Evolutionary conservation across 2,888 invertebrate species (phyloP).

Genomic region (Himalopsyche japonica): DNA sequence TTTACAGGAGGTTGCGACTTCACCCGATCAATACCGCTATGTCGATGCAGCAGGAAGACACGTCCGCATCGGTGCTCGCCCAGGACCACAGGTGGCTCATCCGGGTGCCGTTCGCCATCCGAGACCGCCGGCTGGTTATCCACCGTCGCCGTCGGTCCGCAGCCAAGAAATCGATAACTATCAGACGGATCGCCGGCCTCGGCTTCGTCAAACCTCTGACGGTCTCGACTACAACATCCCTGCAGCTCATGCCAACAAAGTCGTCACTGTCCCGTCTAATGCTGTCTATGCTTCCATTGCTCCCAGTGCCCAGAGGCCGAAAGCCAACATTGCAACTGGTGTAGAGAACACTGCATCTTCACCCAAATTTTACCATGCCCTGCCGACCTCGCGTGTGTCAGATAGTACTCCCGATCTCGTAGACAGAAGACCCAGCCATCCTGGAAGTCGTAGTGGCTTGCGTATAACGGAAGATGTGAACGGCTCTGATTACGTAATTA

Average conservation of each 20-base stretch:
- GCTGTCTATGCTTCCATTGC: slow-evolving; percentile 61
- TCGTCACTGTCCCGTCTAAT: slow-evolving; percentile 55
- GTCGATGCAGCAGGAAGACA: background rate
- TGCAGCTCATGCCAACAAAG: slow-evolving; percentile 54
- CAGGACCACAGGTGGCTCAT: slow-evolving; percentile 50
- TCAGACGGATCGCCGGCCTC: background rate
- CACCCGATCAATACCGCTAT: slow-evolving; percentile 15
- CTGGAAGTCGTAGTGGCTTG: slow-evolving; percentile 43
- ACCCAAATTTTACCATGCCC: slow-evolving; percentile 59
- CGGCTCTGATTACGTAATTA: slow-evolving; percentile 81
- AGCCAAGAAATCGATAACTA: background rate
- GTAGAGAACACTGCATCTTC: slow-evolving; percentile 59
- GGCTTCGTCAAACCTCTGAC: background rate
- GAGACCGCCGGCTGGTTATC: slow-evolving; percentile 17
- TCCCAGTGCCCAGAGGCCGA: slow-evolving; percentile 59
- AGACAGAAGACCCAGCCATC: background rate
- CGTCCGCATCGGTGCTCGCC: slow-evolving; percentile 44
- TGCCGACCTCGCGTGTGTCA: slow-evolving; percentile 61
- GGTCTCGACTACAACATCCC: slow-evolving; percentile 40
- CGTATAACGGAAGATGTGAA: slow-evolving; percentile 71
- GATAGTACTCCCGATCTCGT: slow-evolving; percentile 41
- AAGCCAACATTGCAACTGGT: slow-evolving; percentile 59
- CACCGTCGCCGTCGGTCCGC: slow-evolving; percentile 5
- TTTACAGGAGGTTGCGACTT: background rate
- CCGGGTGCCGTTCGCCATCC: background rate